Base-by-base conservation (phyloP, 2,113 vertebrate species). In the Nannospalax galili region DNA sequence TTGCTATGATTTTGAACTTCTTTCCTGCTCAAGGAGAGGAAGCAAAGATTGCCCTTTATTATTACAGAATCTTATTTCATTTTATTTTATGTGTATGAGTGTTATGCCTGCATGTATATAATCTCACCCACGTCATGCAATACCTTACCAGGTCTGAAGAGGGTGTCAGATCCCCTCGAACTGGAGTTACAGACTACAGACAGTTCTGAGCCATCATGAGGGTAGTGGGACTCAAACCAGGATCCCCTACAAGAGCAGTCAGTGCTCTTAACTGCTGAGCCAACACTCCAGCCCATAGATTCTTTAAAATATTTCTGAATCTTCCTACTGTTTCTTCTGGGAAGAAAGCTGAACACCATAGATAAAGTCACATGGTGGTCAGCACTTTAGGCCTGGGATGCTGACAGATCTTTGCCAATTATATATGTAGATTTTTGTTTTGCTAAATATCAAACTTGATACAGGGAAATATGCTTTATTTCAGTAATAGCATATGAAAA, bases 381-480 rank as follows among this genome's bases (percentile, higher is more conserved):
- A 62, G 56, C 17, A 30, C 14, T 74, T 91, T 20, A 88, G 20
- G 37, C 32, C 26, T 84, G 52, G 11, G 52, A 67, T 75, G 69
- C 73, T 78, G 30, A 79, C 69, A 77, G 42, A 48, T 35, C 26
- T 93, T 88, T 65, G 17, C 75, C 91, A 82, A 14, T 2, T 52
- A 16, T 42, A 16, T 93, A 73, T 94, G 56, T 75, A 86, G 28
- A 82, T 79, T 78, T 93, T 90, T 93, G 7, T 86, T 70, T 82
- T 91, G 92, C 7, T 65, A 93, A 70, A 5, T 74, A 77, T 82
- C 37, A 92, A 75, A 62, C 88, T 81, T 81, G 5, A 45, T 92
- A 1, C 1, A 81, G 91, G 26, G 88, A 42, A 92, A 60, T 89
- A 20, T 87, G 1, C 7, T 58, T 93, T 95, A 67, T 52, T 64